A percentile compares a stretch with the other conserved stretches of the same genome.
These are phyloP conservation scores for Electrona antarctica DNA, from an alignment of 2,113 vertebrate species.

Conservation along the genomic window DNA sequence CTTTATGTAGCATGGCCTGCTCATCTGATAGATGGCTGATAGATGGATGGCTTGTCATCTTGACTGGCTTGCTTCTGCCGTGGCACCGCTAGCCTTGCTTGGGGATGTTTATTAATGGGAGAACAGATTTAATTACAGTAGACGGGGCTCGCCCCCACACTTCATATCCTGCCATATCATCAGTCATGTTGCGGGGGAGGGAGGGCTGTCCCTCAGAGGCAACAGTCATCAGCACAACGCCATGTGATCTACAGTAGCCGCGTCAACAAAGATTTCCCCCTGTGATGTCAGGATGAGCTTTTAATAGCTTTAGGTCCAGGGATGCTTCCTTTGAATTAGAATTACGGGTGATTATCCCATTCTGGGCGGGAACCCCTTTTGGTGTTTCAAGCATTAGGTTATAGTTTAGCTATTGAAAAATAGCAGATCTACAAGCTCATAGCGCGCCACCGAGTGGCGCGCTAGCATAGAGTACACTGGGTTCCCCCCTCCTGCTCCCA, in stretches of 20 bases:
- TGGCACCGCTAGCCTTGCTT: conserved; percentile 8
- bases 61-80: conserved; percentile 27
- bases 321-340: conserved; percentile 50
- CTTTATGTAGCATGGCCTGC: conserved; percentile 11
- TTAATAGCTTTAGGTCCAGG: conserved; percentile 46
- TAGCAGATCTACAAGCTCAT: too few species aligned
- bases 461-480: too few species aligned
- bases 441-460: too few species aligned
- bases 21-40: conserved; percentile 20
- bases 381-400: too few species aligned
- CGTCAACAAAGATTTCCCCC: conserved; percentile 51
- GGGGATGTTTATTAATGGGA: conserved; percentile 48
- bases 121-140: conserved; percentile 61
- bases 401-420: too few species aligned
- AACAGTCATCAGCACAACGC: conserved; percentile 39
- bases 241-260: conserved; percentile 41
- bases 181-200: conserved; percentile 55
- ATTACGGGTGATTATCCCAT: conserved; percentile 41
- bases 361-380: too few species aligned
- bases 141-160: conserved; percentile 47
- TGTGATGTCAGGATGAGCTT: conserved; percentile 48
- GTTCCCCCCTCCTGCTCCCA: too few species aligned
- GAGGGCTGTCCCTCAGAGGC: conserved; percentile 45
- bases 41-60: too few species aligned
- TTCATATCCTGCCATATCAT: conserved; percentile 56